Percentiles rank a stretch among this genome's conserved stretches.
phyloP scores from a whole-genome alignment of 92 coral and sea anemone genomes.

The Epizoanthus fatuus region DNA sequence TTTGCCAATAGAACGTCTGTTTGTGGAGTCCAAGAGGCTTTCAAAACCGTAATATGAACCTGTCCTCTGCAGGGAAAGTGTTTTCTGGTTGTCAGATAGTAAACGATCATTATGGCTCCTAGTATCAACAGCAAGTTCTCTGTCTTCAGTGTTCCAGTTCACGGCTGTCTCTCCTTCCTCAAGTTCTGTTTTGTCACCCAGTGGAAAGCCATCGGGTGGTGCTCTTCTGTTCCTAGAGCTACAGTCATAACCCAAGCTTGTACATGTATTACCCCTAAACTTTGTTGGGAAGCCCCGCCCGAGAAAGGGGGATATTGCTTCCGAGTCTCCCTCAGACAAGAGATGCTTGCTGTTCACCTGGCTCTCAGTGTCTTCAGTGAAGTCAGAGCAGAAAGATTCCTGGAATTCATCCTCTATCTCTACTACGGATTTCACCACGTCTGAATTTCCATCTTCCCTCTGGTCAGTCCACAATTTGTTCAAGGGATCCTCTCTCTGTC shows the following conservation, averaged over 20 bases:
- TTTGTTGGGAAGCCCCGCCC: background rate
- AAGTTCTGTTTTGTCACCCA: background rate
- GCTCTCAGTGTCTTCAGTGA: background rate
- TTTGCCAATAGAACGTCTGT: background rate
- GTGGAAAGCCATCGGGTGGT: background rate
- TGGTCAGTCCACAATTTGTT: background rate
- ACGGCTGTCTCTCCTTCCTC: background rate
- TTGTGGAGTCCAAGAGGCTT: background rate
- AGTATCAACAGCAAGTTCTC: background rate
- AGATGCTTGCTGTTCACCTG: background rate
- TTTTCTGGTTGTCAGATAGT: background rate
- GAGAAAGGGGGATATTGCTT: conserved; percentile 3
- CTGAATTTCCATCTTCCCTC: background rate
- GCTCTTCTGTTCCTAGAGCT: background rate
- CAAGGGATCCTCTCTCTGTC: background rate
- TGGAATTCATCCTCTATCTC: background rate
- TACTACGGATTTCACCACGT: background rate
- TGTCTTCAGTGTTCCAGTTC: background rate
- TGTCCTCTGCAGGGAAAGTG: conserved; percentile 3
- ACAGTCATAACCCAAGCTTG: background rate
- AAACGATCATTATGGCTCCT: background rate
- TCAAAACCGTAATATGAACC: background rate
- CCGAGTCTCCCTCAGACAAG: conserved; percentile 22
- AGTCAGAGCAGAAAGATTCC: background rate
- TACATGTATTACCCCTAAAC: background rate